A percentile compares a stretch with the other conserved stretches of the same genome.
Evolutionary conservation across 2,113 vertebrate genomes (phyloP).

Genomic region (Canis aureus): DNA sequence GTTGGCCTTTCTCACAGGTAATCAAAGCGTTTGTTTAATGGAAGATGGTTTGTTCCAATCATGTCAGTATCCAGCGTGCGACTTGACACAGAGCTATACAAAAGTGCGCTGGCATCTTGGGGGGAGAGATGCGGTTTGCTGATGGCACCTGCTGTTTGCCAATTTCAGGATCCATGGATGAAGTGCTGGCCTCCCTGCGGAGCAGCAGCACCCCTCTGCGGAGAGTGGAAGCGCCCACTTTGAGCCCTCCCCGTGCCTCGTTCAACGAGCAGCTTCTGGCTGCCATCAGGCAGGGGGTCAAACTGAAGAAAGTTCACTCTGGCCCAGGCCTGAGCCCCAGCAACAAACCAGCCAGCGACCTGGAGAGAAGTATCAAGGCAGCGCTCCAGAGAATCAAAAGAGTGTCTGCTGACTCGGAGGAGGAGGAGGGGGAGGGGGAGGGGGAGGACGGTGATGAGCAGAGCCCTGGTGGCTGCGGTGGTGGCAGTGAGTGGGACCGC

Average conservation of each 20-base stretch:
- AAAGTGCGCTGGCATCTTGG: not conserved
- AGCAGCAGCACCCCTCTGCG: slow-evolving; percentile 87
- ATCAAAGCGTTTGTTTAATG: not conserved
- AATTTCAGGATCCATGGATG: slow-evolving; percentile 94
- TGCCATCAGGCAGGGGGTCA: slow-evolving; percentile 94
- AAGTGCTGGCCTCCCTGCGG: slow-evolving; percentile 95
- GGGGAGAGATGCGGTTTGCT: not conserved
- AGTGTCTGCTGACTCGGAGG: slow-evolving; percentile 94
- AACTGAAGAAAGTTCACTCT: slow-evolving; percentile 91
- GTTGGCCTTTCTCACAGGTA: not conserved
- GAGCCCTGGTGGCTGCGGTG: slow-evolving; percentile 62
- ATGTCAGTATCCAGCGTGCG: not conserved
- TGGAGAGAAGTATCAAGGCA: slow-evolving; percentile 95
- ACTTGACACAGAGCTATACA: not conserved
- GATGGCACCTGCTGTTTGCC: not conserved
- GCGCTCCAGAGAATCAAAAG: slow-evolving; percentile 97
- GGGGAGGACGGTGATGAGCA: slow-evolving; percentile 86
- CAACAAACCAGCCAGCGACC: slow-evolving; percentile 85
- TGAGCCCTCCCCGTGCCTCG: not conserved
- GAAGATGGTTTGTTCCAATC: not conserved
- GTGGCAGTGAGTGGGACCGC: slow-evolving; percentile 88
- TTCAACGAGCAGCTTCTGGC: slow-evolving; percentile 90
- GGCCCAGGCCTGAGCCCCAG: slow-evolving; percentile 41
- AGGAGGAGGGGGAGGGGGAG: slow-evolving; percentile 90
- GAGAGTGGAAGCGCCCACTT: slow-evolving; percentile 78